Base-by-base conservation (phyloP, 2,797 vertebrate genomes). In the Martes flavigula region DNA sequence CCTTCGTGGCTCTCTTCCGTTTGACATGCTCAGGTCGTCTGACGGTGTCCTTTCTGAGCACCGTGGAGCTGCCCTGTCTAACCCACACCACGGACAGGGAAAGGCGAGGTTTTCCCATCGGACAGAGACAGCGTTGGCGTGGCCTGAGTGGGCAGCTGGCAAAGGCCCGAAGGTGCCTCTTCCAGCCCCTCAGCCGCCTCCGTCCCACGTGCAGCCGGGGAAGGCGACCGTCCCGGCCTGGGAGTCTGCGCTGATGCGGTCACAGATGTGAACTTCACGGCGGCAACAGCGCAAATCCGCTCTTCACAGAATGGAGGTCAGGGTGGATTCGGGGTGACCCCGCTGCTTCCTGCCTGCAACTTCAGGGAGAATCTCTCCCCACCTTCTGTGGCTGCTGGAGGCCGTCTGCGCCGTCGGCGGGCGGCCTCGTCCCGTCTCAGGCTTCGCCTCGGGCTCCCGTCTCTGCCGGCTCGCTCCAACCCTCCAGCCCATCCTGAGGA, bases 211-310 rank as follows among this genome's bases (percentile, higher is more conserved):
- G 4, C 48, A 15, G 48, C 48, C 48, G 0, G 48, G 46, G 48
- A 51, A 51, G 48, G 48, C 14, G 14, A 14, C 15, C 48, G 14
- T 51, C 48, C 48, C 4, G 14, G 48, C 48, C 48, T 5, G 48
- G 48, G 40, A 4, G 7, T 7, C 10, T 25, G 8, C 23, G 0
- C 1, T 17, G 0, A 14, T 7, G 4, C 8, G 0, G 20, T 20
- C 32, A 21, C 35, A n/a, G 5, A 38, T 14, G 25, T 13, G 72
- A 6, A 13, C 14, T 30, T 27, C 1, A 11, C 14, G 15, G 30
- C 78, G 7, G 25, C 13, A 11, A 32, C 1, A 9, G 10, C 23
- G 27, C 6, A 35, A 3, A 35, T 23, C 11, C 10, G 0, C 1
- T n/a, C 18, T 15, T 23, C 10, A 10, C 0, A 0, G 11, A 1